These are phyloP conservation scores for Ranitomeya imitator DNA, from an alignment of 2,113 vertebrate genomes.

Conservation along the genomic window DNA sequence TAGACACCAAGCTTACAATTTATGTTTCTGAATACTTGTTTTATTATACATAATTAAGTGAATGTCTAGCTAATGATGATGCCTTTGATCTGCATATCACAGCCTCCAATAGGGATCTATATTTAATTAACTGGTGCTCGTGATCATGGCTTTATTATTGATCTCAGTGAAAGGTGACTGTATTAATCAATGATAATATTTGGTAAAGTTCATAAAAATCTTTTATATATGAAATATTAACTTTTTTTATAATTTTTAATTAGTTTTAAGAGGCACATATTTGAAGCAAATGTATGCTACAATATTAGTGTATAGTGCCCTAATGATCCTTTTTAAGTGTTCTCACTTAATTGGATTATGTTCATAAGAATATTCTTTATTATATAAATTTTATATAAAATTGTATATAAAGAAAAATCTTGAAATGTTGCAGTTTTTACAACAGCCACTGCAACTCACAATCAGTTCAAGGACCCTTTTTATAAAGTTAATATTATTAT, in stretches of 20 bases:
- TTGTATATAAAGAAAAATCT: no score
- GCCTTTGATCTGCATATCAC: slow-evolving; percentile 22
- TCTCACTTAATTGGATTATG: no score
- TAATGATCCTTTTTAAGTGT: no score
- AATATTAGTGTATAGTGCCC: no score
- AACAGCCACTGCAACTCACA: no score
- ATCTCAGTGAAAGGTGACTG: slow-evolving; percentile 11
- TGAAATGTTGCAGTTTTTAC: no score
- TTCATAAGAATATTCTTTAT: no score
- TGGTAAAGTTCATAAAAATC: background rate
- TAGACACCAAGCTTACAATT: slow-evolving; percentile 13
- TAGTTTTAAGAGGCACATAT: background rate
- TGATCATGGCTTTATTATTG: slow-evolving; percentile 44
- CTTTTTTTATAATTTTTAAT: background rate
- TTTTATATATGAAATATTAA: background rate
- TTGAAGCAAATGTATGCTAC: no score
- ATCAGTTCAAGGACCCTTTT: no score
- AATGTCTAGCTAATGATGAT: slow-evolving; percentile 43
- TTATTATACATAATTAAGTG: slow-evolving; percentile 27
- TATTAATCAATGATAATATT: slow-evolving; percentile 33
- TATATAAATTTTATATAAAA: no score
- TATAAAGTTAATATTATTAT: no score
- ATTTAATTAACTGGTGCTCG: slow-evolving; percentile 34
- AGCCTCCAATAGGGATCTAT: slow-evolving; percentile 42
- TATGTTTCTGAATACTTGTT: slow-evolving; percentile 4